phyloP scores from a whole-genome alignment of 1,140 invertebrate genomes.

The Drosophila nigrodunni region DNA sequence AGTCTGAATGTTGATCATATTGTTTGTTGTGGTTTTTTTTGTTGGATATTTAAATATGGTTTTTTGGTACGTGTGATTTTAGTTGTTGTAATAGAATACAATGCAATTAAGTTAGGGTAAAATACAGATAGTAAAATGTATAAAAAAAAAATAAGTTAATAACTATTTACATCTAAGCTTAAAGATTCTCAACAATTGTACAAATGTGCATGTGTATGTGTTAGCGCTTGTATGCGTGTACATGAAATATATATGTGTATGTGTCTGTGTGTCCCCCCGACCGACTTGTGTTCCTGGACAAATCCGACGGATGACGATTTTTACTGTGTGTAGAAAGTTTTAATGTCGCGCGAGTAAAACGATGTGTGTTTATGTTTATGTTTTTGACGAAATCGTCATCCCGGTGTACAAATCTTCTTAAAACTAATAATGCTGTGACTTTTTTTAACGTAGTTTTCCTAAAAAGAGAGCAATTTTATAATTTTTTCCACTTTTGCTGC shows the following conservation, averaged over 20 bases:
- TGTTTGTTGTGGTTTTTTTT: conserved; percentile 38
- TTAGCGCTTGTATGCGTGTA: conserved; percentile 12
- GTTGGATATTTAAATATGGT: too few relatives aligned
- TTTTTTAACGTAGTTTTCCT: conserved; percentile 36
- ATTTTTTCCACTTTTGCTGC: conserved; percentile 37
- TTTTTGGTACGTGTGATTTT: conserved; percentile 26
- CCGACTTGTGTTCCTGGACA: conserved; percentile 24
- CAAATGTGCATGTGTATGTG: conserved; percentile 12
- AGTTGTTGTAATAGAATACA: conserved; percentile 41
- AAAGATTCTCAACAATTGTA: conserved; percentile 19
- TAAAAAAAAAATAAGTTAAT: conserved; percentile 6
- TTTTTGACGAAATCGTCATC: conserved; percentile 34
- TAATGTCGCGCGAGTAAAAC: neutral
- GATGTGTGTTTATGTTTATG: neutral
- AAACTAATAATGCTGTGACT: conserved; percentile 55
- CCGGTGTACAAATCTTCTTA: conserved; percentile 51
- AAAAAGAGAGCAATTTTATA: conserved; percentile 48
- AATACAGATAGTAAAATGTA: conserved; percentile 63
- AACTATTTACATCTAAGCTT: conserved; percentile 30
- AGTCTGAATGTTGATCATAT: conserved; percentile 88
- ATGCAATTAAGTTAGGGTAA: conserved; percentile 66
- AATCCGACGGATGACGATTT: conserved; percentile 47
- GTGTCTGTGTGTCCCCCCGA: conserved; percentile 1
- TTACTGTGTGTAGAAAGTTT: conserved; percentile 17
- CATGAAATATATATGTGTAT: conserved; percentile 16